These are phyloP conservation scores for Nasonovia ribisnigri DNA, from an alignment of 2,888 invertebrate genomes.

Conservation along the genomic window DNA sequence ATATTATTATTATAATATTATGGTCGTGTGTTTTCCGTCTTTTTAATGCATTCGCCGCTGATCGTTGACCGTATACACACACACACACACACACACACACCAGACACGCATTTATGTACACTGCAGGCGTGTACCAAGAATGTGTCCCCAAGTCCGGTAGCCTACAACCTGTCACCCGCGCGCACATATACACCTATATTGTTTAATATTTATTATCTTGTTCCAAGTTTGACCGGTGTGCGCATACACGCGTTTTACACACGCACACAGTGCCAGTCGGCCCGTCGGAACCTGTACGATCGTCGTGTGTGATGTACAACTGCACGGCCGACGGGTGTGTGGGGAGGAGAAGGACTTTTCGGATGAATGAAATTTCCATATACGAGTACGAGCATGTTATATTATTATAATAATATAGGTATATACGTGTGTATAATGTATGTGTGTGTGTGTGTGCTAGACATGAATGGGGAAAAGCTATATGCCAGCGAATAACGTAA, in stretches of 20 bases:
- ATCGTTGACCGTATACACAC: background rate
- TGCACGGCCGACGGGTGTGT: background rate
- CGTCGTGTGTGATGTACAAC: slow-evolving; percentile 5
- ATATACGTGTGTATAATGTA: no score
- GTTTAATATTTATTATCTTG: slow-evolving; percentile 61
- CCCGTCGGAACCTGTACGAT: background rate
- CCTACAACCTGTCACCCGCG: slow-evolving; percentile 53
- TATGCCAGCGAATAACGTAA: background rate
- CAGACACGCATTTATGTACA: background rate
- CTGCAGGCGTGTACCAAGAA: slow-evolving; percentile 16
- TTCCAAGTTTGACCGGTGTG: slow-evolving; percentile 51
- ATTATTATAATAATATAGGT: background rate
- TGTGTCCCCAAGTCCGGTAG: slow-evolving; percentile 64
- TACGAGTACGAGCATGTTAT: background rate
- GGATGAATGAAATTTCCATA: slow-evolving; percentile 57
- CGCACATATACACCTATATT: background rate
- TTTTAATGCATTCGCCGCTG: background rate
- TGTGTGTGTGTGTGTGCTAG: background rate
- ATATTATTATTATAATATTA: background rate
- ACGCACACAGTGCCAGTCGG: background rate
- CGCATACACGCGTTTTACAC: background rate
- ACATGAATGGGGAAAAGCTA: slow-evolving; percentile 27
- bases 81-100: background rate
- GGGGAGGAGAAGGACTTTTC: slow-evolving; percentile 31
- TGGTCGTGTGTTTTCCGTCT: background rate